phyloP scores from a whole-genome alignment of 2,888 invertebrate species.

The Idaea aversata region DNA sequence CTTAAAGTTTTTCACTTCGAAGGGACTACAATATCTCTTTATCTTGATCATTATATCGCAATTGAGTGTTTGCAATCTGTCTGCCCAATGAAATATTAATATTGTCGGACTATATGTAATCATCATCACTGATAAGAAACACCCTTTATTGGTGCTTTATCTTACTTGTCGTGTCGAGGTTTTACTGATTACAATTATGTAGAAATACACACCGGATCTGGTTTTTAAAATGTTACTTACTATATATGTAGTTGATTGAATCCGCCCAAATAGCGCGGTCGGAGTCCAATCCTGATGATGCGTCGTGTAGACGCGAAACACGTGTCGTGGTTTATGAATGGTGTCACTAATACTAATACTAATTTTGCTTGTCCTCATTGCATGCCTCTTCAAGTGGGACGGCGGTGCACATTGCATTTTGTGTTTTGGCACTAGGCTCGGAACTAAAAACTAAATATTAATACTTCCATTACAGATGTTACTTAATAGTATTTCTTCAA shows the following conservation, averaged over 20 bases:
- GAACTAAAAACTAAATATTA: too few species aligned
- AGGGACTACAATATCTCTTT: not conserved
- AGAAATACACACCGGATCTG: not conserved
- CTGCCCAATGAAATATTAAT: not conserved
- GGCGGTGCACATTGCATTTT: too few species aligned
- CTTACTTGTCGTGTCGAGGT: constrained; percentile 8
- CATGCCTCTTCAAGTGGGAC: too few species aligned
- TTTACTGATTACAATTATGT: constrained; percentile 10
- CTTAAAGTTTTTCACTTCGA: not conserved
- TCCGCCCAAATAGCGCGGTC: too few species aligned
- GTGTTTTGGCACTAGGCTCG: too few species aligned
- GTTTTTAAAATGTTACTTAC: not conserved
- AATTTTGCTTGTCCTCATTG: too few species aligned
- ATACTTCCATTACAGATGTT: too few species aligned
- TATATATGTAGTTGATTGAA: too few species aligned
- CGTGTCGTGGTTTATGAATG: too few species aligned
- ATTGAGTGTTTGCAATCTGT: not conserved
- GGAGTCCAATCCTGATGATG: too few species aligned
- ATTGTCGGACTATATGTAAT: not conserved
- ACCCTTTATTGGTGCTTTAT: constrained; percentile 15
- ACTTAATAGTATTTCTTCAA: not conserved
- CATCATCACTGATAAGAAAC: constrained; percentile 6
- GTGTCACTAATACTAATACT: too few species aligned
- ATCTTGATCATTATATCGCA: not conserved
- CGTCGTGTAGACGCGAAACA: too few species aligned